These are phyloP conservation scores for Plectrocnemia conspersa DNA, from an alignment of 1,140 invertebrate genomes.

Conservation along the genomic window DNA sequence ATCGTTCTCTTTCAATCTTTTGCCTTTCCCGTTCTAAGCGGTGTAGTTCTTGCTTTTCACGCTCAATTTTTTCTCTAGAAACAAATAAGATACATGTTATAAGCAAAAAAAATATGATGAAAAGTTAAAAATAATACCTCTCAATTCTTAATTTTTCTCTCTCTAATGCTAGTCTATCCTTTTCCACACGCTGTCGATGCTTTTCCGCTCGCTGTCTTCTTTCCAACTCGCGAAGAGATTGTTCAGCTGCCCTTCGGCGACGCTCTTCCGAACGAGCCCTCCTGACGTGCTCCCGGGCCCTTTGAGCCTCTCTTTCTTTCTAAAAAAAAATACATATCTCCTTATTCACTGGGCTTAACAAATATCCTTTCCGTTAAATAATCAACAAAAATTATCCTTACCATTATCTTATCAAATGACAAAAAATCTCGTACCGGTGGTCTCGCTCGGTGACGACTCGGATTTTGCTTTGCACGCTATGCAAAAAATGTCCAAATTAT, in stretches of 20 bases:
- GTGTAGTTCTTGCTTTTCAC: slow-evolving; percentile 72
- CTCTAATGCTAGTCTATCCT: slow-evolving; percentile 65
- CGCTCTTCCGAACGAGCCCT: slow-evolving; percentile 72
- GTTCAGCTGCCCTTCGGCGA: slow-evolving; percentile 63
- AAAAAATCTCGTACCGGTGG: slow-evolving; percentile 52
- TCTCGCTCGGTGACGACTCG: slow-evolving; percentile 41
- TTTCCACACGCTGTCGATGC: slow-evolving; percentile 69
- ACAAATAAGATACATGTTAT: slow-evolving; percentile 3
- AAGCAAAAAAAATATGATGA: background rate
- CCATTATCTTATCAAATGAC: slow-evolving; percentile 62
- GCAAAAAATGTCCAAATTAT: background rate
- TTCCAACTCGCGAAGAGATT: slow-evolving; percentile 70
- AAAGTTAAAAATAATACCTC: slow-evolving; percentile 6
- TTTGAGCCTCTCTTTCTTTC: slow-evolving; percentile 72
- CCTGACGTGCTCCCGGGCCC: slow-evolving; percentile 70
- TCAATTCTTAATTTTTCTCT: slow-evolving; percentile 36
- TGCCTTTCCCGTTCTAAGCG: slow-evolving; percentile 76
- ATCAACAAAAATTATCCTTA: slow-evolving; percentile 38
- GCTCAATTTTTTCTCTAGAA: slow-evolving; percentile 56
- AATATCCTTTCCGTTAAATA: background rate
- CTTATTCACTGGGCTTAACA: background rate
- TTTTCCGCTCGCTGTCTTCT: slow-evolving; percentile 75
- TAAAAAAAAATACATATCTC: slow-evolving; percentile 30
- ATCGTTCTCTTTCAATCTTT: slow-evolving; percentile 73
- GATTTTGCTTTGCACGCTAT: slow-evolving; percentile 3